A percentile compares a stretch with the other conserved stretches of the same genome.
phyloP scores from a whole-genome alignment of 2,113 vertebrate genomes.

The Gallinago undulata region DNA sequence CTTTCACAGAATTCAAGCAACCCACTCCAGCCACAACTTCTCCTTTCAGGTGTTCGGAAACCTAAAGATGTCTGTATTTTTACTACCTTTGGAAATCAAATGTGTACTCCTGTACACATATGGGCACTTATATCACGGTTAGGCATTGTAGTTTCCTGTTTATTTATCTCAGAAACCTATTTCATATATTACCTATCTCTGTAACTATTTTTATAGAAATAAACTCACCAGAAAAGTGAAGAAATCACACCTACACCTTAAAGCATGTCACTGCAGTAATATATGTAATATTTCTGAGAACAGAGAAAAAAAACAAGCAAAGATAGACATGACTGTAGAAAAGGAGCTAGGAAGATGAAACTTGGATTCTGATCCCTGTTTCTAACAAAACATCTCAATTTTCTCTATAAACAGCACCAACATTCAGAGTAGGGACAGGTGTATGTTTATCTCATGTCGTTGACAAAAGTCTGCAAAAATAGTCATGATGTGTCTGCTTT shows the following conservation, averaged over 20 bases:
- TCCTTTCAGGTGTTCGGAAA: background rate
- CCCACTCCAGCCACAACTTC: background rate
- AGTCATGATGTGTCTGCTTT: background rate
- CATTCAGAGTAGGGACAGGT: background rate
- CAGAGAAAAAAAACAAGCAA: background rate
- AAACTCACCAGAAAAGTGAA: background rate
- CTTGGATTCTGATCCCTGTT: background rate
- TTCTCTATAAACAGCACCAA: background rate
- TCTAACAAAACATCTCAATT: background rate
- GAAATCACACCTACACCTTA: background rate
- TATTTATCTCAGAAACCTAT: background rate
- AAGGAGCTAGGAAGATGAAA: background rate
- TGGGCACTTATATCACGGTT: background rate
- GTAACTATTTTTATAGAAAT: background rate
- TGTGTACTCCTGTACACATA: background rate
- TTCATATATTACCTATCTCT: background rate
- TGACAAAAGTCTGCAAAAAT: background rate
- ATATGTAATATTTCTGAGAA: background rate
- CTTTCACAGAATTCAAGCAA: background rate
- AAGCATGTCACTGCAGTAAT: background rate
- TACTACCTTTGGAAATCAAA: background rate
- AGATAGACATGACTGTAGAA: background rate
- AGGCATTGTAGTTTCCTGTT: background rate
- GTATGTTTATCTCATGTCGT: background rate
- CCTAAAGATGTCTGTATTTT: background rate